phyloP scores from a whole-genome alignment of 2,888 invertebrate genomes.

The Cephus pulcher region DNA sequence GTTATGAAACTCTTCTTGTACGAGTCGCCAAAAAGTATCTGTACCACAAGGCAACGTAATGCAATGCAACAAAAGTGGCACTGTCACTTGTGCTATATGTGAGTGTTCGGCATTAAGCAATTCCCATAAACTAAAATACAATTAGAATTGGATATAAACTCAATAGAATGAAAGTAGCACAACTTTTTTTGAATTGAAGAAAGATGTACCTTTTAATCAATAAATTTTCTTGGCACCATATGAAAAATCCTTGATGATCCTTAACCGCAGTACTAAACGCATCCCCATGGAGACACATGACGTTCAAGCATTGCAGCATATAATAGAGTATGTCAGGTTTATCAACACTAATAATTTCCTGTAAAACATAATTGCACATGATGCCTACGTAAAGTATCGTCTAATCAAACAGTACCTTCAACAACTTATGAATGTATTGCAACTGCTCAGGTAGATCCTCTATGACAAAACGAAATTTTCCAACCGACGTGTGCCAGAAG shows the following conservation, averaged over 20 bases:
- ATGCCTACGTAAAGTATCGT: background rate
- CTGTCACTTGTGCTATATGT: slow-evolving; percentile 92
- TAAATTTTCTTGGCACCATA: slow-evolving; percentile 96
- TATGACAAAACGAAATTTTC: slow-evolving; percentile 91
- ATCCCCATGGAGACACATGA: slow-evolving; percentile 92
- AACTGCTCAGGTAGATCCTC: slow-evolving; percentile 91
- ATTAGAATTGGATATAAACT: background rate
- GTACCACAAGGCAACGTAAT: slow-evolving; percentile 94
- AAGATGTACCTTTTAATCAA: slow-evolving; percentile 86
- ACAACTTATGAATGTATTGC: slow-evolving; percentile 91
- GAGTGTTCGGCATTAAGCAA: slow-evolving; percentile 92
- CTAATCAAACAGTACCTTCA: slow-evolving; percentile 72
- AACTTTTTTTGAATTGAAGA: background rate
- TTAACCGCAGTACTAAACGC: slow-evolving; percentile 87
- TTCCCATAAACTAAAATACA: slow-evolving; percentile 83
- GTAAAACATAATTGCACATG: slow-evolving; percentile 15
- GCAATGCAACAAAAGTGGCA: slow-evolving; percentile 93
- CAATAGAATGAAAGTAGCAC: background rate
- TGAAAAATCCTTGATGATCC: slow-evolving; percentile 92
- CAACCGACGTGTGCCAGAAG: slow-evolving; percentile 94
- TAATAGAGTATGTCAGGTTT: slow-evolving; percentile 95
- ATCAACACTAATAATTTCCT: slow-evolving; percentile 84
- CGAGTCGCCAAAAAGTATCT: slow-evolving; percentile 95
- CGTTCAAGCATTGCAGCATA: slow-evolving; percentile 90
- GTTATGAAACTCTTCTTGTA: slow-evolving; percentile 94